Base-by-base conservation (phyloP, 2,113 vertebrate genomes). In the Podarcis raffonei region DNA sequence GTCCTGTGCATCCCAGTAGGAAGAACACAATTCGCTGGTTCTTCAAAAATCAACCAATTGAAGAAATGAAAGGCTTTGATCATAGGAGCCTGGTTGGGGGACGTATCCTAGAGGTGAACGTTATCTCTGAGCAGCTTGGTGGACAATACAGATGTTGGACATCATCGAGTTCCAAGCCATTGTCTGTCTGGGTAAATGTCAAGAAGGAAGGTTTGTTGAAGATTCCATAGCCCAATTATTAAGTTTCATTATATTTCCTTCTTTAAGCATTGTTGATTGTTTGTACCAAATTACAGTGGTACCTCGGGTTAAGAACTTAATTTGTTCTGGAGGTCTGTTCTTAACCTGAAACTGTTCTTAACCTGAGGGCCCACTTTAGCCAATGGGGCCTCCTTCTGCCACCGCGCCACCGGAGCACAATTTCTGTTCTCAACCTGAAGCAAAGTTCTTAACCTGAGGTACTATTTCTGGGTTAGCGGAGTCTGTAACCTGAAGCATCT, bases 91-190 rank as follows among this genome's bases (percentile, higher is more conserved):
- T 98, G 89, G 95, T 82, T 82, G 96, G 96, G 72, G 97, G 97
- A 13, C 96, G 96, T 1, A 95, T 98, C 89, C 95, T 98, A 48
- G 98, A 98, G 95, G 97, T 98, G 93, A 96, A 96, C 93, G 96
- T 97, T 3, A 93, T 77, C 79, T 96, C 95, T 22, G 95, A 85
- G 81, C 94, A 86, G 83, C 97, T 97, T 90, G 94, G 94, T 32
- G 97, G 97, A 90, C 96, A 87, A 6, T 97, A 97, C 90, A 95
- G 87, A 62, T 98, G 97, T 57, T 96, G 95, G 93, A 97, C 97
- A 16, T 91, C 94, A 87, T 76, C 94, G 77, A 94, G 86, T 90
- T 91, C 94, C 87, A 97, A 96, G 88, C 90, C 78, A 13, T 91
- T 97, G 90, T 97, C 96, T 15, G 97, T 97, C 87, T 98, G 97